Evolutionary conservation across 1,140 invertebrate genomes (phyloP).

Genomic region (Zaprionus ghesquierei): DNA sequence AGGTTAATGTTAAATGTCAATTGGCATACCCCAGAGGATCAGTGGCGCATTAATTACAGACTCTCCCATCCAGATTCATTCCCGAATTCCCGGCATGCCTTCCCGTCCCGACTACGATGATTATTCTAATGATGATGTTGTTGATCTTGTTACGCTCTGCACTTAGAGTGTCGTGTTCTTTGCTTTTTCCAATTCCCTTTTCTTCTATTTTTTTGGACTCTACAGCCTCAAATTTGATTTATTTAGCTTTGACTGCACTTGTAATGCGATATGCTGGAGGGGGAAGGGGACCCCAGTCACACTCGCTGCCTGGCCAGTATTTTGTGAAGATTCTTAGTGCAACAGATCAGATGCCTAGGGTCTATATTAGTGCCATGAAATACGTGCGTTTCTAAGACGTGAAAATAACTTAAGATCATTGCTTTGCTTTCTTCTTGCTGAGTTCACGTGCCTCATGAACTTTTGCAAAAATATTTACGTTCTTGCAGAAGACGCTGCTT

Average conservation of each 20-base stretch:
- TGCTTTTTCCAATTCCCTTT: conserved; percentile 2
- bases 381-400: not conserved
- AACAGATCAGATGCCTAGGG: not conserved
- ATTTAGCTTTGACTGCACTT: conserved; percentile 70
- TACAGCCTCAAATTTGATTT: conserved; percentile 61
- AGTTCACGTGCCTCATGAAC: not conserved
- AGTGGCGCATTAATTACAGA: conserved; percentile 67
- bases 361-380: not conserved
- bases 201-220: conserved; percentile 1
- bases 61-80: conserved; percentile 22
- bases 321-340: not conserved
- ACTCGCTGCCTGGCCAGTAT: conserved; percentile 9
- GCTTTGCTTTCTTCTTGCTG: not conserved
- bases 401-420: not conserved
- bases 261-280: conserved; percentile 51
- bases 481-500: conserved; percentile 4
- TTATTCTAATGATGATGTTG: conserved; percentile 70
- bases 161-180: conserved; percentile 53
- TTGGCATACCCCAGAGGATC: conserved; percentile 75
- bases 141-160: conserved; percentile 73
- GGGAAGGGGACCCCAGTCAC: conserved; percentile 18
- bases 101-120: conserved; percentile 27
- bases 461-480: conserved; percentile 19
- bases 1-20: conserved; percentile 81
- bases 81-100: not conserved